These are phyloP conservation scores for Ptiloglossa arizonensis DNA, from an alignment of 1,140 invertebrate species.

Conservation along the genomic window DNA sequence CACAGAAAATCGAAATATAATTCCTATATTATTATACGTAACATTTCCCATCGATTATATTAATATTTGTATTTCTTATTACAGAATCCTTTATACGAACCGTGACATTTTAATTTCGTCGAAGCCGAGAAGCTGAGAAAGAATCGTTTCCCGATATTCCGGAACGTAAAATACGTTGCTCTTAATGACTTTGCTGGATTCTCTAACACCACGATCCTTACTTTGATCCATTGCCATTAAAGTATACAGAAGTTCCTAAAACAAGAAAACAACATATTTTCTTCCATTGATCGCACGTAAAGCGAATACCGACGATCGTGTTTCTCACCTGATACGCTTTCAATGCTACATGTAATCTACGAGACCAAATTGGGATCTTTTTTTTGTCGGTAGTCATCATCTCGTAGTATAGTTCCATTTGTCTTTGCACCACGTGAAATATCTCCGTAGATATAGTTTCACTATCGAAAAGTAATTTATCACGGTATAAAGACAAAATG, in stretches of 20 bases:
- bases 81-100: constrained; percentile 80
- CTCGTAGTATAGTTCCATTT: constrained; percentile 94
- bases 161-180: constrained; percentile 96
- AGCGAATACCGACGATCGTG: neutral
- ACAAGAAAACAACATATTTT: constrained; percentile 50
- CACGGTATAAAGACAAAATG: no score
- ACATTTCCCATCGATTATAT: no score
- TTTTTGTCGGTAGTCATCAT: constrained; percentile 94
- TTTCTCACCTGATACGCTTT: constrained; percentile 86
- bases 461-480: constrained; percentile 80
- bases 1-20: neutral
- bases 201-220: constrained; percentile 85
- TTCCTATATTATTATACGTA: no score
- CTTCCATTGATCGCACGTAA: constrained; percentile 9
- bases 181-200: constrained; percentile 92
- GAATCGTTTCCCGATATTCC: constrained; percentile 95
- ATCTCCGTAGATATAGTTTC: constrained; percentile 94
- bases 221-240: constrained; percentile 91
- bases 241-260: constrained; percentile 88
- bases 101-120: constrained; percentile 93
- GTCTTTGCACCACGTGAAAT: constrained; percentile 96
- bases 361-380: constrained; percentile 91
- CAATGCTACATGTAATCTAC: constrained; percentile 90
- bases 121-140: constrained; percentile 90
- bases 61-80: neutral